Evolutionary conservation across 2,113 vertebrate genomes (phyloP).

Genomic region (Takifugu bimaculatus): DNA sequence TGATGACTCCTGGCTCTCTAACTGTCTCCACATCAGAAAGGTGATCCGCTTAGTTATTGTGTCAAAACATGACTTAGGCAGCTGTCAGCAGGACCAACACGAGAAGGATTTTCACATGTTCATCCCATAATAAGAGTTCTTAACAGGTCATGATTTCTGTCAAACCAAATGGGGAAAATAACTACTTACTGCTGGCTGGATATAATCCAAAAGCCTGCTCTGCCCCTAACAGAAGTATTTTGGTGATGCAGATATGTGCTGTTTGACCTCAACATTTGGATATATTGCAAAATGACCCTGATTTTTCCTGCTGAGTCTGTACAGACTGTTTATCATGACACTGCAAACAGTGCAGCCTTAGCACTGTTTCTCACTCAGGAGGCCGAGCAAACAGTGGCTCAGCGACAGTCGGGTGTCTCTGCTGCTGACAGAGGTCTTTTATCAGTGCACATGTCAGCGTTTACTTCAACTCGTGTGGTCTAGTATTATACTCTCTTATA

Average conservation of each 20-base stretch:
- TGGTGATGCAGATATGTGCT: too few species aligned
- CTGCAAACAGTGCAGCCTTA: background rate
- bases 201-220: background rate
- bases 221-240: too few species aligned
- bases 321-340: background rate
- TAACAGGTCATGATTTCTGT: background rate
- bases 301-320: background rate
- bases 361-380: background rate
- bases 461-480: background rate
- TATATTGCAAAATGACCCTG: background rate
- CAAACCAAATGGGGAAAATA: background rate
- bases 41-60: conserved; percentile 24
- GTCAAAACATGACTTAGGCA: conserved; percentile 33
- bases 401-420: background rate
- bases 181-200: background rate
- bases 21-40: conserved; percentile 10
- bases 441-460: background rate
- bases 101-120: conserved; percentile 5
- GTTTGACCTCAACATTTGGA: conserved; percentile 3
- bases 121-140: background rate
- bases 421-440: background rate
- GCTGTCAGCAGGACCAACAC: conserved; percentile 10
- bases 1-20: conserved; percentile 16
- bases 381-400: too few species aligned
- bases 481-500: too few species aligned